These are phyloP conservation scores for Pluvianellus socialis DNA, from an alignment of 2,113 vertebrate species.

Conservation along the genomic window DNA sequence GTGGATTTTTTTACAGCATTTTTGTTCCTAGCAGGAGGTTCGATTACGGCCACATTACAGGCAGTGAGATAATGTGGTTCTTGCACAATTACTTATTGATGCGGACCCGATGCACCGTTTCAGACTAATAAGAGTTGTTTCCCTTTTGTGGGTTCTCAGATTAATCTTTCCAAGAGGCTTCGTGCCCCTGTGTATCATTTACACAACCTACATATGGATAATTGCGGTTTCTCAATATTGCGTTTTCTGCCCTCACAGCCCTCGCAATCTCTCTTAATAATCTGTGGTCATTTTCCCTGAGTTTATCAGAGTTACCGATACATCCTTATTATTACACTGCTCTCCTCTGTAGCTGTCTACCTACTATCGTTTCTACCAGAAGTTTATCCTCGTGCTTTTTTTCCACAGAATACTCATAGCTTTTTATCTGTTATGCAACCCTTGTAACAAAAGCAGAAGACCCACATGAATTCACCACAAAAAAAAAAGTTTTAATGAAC, in stretches of 20 bases:
- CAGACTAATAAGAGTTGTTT: not conserved
- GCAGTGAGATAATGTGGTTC: not conserved
- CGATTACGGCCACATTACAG: not conserved
- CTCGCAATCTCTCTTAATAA: not conserved
- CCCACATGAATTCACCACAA: not conserved
- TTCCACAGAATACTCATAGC: not conserved
- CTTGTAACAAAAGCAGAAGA: not conserved
- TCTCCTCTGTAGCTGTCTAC: not conserved
- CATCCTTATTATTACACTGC: not conserved
- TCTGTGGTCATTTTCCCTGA: not conserved
- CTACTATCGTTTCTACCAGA: not conserved
- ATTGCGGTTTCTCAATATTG: not conserved
- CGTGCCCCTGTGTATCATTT: not conserved
- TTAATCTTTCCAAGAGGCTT: not conserved
- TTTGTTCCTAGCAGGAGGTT: not conserved
- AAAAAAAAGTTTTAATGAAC: not conserved
- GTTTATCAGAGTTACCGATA: not conserved
- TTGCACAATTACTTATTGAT: constrained; percentile 33
- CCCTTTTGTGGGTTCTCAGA: not conserved
- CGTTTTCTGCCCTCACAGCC: not conserved
- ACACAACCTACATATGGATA: not conserved
- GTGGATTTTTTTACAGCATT: not conserved
- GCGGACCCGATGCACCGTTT: not conserved
- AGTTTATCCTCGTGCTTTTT: not conserved
- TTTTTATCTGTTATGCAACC: not conserved